Evolutionary conservation across 2,888 invertebrate species (phyloP), one percentile per base, ranked within the genome.

Genomic region (Lasioglossum malachurum): DNA sequence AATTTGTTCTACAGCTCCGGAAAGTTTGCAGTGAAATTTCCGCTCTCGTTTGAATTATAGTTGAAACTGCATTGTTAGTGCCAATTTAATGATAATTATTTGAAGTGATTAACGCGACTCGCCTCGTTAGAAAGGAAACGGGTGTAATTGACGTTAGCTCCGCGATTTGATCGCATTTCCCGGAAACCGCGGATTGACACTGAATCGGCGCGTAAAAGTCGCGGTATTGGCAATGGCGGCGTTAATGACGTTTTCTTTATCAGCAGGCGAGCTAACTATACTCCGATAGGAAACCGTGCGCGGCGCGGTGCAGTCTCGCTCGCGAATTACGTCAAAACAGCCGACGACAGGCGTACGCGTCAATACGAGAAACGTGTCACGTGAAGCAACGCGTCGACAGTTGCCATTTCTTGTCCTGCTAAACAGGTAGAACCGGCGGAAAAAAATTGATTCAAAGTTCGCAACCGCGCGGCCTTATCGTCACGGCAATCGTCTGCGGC

Each of bases 211-310:
- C 38, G 64, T 31, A 67, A 82, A 73, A 64, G 19, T 78, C 82
- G 49, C 35, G 82, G 78, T 78, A 78, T n/a, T 78, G 82, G 60
- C 82, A 82, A 64, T 75, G 78, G 60, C 79, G 49, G 38, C 46
- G 83, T 49, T 79, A 83, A 79, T 72, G 79, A 49, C 79, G 72
- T 41, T 46, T 80, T 80, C 71, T 77, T 76, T 84, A 80, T 84
- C 80, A 53, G 77, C 74, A 35, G 27, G 82, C 79, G 71, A 75
- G 57, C 72, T 74, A 81, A 83, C 31, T 81, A 87, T 81, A 81
- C 31, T 64, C 69, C 60, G 87, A 87, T 83, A 79, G 72, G 64
- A 31, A 53, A 38, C 12, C 10, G 7, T 35, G 57, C 23, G 67
- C 46, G 16, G 46, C 46, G 46, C 46, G 16, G 46, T 5, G 35